Evolutionary conservation across 2,797 vertebrate genomes (phyloP), one percentile per base, ranked within the genome.

Genomic region (Cottoperca gobio): DNA sequence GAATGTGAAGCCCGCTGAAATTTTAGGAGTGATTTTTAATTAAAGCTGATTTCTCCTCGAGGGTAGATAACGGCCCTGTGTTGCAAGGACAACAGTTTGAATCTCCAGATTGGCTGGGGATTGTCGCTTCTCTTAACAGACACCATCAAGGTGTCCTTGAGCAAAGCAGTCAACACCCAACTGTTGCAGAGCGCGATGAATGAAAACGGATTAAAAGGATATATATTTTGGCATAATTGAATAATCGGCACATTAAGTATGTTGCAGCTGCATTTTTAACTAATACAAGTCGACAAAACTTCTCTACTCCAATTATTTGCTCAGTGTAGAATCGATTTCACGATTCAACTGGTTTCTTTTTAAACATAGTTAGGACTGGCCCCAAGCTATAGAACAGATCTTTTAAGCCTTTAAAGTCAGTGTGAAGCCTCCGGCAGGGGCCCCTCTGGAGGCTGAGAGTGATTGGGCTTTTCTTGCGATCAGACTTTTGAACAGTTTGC

Each of bases 1-100:
- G 70, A 39, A 60, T 67, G 73, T 63, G 37, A 85, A 37, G 58
- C 57, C 62, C 43, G 62, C 26, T 78, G 65, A 81, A 61, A 65
- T 78, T 73, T 67, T 50, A 21, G 50, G 57, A 75, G 76, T 11
- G 24, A 64, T 62, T 82, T 78, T 87, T 91, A 86, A 90, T 90
- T 88, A 86, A 87, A 82, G 64, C 63, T 67, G 71, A 85, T 63
- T 78, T 73, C 43, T 74, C 80, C 73, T 72, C 35, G 43, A 77
- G 78, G 75, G 52, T 8, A 65, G 59, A 54, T 60, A 77, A 33
- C 2, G 40, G 60, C 26, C 21, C 43, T 76, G 70, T 66, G 70
- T 82, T 55, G 54, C 61, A 86, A 84, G 85, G 86, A 86, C 78
- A 79, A 70, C 76, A 50, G 86, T 82, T 84, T 82, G 64, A 87